Evolutionary conservation across 2,113 vertebrate species (phyloP).

Genomic region (Sylvicapra grimmia): DNA sequence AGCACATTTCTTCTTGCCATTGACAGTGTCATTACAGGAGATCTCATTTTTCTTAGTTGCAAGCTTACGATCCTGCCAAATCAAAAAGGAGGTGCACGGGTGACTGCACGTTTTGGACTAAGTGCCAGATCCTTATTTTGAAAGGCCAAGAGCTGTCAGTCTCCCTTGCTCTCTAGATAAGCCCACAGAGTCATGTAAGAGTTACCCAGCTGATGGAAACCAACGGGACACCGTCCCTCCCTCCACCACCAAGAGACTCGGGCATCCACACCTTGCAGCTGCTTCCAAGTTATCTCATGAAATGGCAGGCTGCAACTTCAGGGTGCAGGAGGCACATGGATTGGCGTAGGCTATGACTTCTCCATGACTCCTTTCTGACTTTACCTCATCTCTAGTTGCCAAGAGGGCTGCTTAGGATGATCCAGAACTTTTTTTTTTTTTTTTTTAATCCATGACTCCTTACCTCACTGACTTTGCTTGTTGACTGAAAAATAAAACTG

Average conservation of each 20-base stretch:
- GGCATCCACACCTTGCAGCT: not conserved
- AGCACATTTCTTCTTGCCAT: not conserved
- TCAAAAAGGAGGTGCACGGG: not conserved
- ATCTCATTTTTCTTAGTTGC: not conserved
- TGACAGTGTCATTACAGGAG: not conserved
- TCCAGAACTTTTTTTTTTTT: not conserved
- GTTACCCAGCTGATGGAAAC: not conserved
- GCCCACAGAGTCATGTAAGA: not conserved
- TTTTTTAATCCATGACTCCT: not conserved
- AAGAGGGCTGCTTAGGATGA: not conserved
- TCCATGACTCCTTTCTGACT: not conserved
- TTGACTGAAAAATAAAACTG: not conserved
- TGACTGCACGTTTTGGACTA: not conserved
- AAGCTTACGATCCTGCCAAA: not conserved
- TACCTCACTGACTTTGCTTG: not conserved
- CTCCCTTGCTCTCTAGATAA: not conserved
- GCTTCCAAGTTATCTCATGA: not conserved
- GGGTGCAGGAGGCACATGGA: not conserved
- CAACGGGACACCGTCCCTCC: not conserved
- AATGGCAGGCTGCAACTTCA: not conserved
- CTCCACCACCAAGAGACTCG: not conserved
- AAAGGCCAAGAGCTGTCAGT: not conserved
- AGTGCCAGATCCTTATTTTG: not conserved
- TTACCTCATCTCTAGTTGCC: fast-evolving
- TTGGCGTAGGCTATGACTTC: not conserved